Evolutionary conservation across 2,888 invertebrate species (phyloP), one percentile per base, ranked within the genome.

Genomic region (Lasioglossum figueresi): DNA sequence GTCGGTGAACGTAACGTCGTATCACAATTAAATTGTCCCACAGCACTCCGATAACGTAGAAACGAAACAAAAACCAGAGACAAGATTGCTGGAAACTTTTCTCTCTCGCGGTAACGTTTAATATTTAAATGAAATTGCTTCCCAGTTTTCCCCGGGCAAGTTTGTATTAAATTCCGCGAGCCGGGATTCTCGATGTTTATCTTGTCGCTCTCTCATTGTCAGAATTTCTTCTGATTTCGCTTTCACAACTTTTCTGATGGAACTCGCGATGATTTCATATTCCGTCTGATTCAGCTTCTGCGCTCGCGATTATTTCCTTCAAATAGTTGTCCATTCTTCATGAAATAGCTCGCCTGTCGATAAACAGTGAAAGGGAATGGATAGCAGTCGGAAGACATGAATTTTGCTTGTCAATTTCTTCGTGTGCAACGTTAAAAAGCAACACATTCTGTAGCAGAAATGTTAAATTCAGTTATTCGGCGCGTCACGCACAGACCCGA

Each of bases 81-180:
- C 68, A 37, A 68, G 23, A 68, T 68, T 8, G 45, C 4, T 34
- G 19, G 16, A 63, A 79, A 52, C 52, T 52, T 63, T 79, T 73
- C 37, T 48, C 45, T 6, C n/a, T 27, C 45, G 66, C 56, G 66
- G 37, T n/a, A 14, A 56, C 52, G n/a, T 73, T 76, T 56, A 73
- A 73, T 76, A 76, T 81, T 81, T 66, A 56, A 76, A 81, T n/a
- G 66, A 76, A 81, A 59, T 75, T 71, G 59, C 80, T 27, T 40
- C 37, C 27, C 34, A 34, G 52, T 56, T 66, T n/a, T 43, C 34
- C 31, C 2, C 10, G 2, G 12, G n/a, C 12, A 83, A 83, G 76
- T 81, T 81, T 66, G 31, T 48, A 76, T 52, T 31, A 73, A 34
- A 79, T 63, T n/a, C 73, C 16, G 52, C 31, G n/a, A 14, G 45